Conservation (phyloP, 2,888 invertebrate species). For the Frankliniella intonsa region DNA sequence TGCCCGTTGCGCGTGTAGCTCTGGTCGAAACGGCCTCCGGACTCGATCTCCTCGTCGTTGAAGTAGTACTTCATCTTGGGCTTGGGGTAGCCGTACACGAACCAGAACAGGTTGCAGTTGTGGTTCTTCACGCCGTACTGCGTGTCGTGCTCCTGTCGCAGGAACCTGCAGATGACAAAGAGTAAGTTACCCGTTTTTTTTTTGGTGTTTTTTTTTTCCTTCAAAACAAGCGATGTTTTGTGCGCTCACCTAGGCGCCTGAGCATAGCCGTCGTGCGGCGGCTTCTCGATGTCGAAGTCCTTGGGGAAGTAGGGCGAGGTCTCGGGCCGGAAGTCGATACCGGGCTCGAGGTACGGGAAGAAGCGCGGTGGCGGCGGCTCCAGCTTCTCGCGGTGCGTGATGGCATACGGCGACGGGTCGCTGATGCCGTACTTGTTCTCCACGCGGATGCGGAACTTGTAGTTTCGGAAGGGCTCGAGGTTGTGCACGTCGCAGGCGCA, state of each 20-base stretch:
- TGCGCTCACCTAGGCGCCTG: constrained; percentile 61
- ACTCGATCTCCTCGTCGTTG: constrained; percentile 74
- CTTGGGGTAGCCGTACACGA: constrained; percentile 93
- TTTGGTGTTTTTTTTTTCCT: background rate
- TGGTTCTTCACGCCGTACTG: constrained; percentile 92
- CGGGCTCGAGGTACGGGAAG: constrained; percentile 72
- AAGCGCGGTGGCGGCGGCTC: constrained; percentile 75
- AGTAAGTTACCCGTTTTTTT: background rate
- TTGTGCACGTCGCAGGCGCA: constrained; percentile 86
- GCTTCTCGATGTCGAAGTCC: constrained; percentile 85
- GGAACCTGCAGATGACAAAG: constrained; percentile 55
- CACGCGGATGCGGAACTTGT: constrained; percentile 90
- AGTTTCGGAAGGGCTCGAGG: constrained; percentile 88
- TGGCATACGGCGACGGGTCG: constrained; percentile 89
- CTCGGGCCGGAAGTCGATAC: constrained; percentile 77
- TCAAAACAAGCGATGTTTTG: background rate
- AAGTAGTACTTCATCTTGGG: constrained; percentile 88
- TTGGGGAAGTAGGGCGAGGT: constrained; percentile 85
- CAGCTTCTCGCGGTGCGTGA: constrained; percentile 71
- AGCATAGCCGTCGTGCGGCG: constrained; percentile 77
- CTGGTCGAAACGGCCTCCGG: constrained; percentile 78
- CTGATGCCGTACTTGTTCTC: constrained; percentile 95
- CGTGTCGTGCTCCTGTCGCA: constrained; percentile 78
- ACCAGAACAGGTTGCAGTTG: constrained; percentile 86
- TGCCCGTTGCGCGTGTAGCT: constrained; percentile 88